Percentiles rank a stretch among this genome's conserved stretches.
phyloP scores from a whole-genome alignment of 35 echinoderm and acorn worm genomes.

The Eucidaris tribuloides region DNA sequence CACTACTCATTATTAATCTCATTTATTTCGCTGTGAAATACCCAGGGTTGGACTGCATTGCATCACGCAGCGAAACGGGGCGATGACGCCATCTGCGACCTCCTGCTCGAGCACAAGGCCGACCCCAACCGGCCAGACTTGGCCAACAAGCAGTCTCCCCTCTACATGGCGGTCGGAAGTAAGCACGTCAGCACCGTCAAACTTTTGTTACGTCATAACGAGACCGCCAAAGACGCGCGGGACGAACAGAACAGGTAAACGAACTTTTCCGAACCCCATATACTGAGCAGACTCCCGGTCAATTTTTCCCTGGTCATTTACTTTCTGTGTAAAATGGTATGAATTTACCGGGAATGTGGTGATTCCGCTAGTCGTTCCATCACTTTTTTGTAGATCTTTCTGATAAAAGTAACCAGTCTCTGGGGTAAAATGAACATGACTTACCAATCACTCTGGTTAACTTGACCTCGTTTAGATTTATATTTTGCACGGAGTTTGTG shows the following conservation, averaged over 20 bases:
- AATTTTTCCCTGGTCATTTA: background rate
- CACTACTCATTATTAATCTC: too few relatives aligned
- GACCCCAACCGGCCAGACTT: background rate
- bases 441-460: too few relatives aligned
- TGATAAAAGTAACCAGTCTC: background rate
- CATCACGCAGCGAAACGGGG: slow-evolving; percentile 48
- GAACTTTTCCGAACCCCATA: too few relatives aligned
- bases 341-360: background rate
- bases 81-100: slow-evolving; percentile 2
- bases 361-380: background rate
- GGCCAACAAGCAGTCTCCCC: background rate
- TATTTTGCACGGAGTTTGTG: too few relatives aligned
- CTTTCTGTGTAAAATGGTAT: background rate
- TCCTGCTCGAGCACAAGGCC: slow-evolving; percentile 25
- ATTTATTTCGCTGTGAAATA: background rate
- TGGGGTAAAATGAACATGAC: too few relatives aligned
- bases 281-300: background rate
- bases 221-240: background rate
- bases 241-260: background rate
- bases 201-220: background rate
- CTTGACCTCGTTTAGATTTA: too few relatives aligned
- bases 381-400: background rate
- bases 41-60: slow-evolving; percentile 50
- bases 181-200: background rate
- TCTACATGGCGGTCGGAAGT: background rate